Base-by-base conservation (phyloP, 2,797 vertebrate species). In the Hirundo rustica region DNA sequence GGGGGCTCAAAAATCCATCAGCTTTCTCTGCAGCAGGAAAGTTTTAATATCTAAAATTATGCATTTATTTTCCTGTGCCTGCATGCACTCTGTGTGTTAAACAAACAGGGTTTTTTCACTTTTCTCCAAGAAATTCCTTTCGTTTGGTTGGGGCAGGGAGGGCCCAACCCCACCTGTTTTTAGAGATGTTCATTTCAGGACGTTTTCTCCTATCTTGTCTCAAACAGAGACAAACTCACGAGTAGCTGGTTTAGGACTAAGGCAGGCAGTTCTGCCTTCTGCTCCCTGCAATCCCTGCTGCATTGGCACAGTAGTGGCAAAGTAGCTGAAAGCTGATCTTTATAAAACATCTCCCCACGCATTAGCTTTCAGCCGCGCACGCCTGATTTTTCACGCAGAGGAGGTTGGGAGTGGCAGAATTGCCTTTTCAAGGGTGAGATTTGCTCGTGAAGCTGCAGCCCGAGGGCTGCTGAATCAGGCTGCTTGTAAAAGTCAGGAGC, bases 401-500 rank as follows among this genome's bases (percentile, higher is more conserved):
- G 38, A 75, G 70, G 11, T 19, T 81, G 76, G 58, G 70, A 94
- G 48, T 51, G n/a, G 27, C 11, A 9, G 47, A 89, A 88, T 16
- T 55, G 32, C 44, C 68, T 80, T 60, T 85, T 66, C 80, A 92
- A 73, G 53, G 80, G 40, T 17, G 74, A 64, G 62, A 73, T 78
- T 75, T 86, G 48, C 72, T 95, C 88, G 26, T 76, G 88, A 84
- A 94, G 73, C 62, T 67, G 64, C 34, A 29, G 48, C 64, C 79
- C 22, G 42, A 95, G 91, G 88, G 79, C 80, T 90, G 67, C 89
- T 90, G 81, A 88, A 88, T 94, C 77, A 78, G 79, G 20, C 53
- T 82, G 67, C 58, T 93, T 8, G 0, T 88, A 88, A 90, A 94
- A 93, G 94, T 73, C 89, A 90, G 82, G 83, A 81, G 76, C 57